phyloP scores from a whole-genome alignment of 2,113 vertebrate genomes.

The Percopsis transmontana region DNA sequence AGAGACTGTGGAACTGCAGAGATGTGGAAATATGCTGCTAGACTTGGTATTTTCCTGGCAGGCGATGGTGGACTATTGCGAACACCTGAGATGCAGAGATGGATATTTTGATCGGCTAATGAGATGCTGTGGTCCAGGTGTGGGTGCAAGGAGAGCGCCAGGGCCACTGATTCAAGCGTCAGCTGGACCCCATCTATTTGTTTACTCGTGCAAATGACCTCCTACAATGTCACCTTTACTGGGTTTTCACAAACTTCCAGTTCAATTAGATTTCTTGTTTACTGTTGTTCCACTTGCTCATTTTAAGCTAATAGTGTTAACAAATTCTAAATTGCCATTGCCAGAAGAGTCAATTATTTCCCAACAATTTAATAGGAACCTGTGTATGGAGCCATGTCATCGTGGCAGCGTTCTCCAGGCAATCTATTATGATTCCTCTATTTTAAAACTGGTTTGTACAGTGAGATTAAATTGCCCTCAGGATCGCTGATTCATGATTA shows the following conservation, averaged over 20 bases:
- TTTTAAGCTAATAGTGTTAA: constrained; percentile 63
- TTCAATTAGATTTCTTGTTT: constrained; percentile 70
- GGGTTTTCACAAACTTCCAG: constrained; percentile 45
- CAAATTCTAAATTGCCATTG: constrained; percentile 52
- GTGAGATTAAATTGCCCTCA: constrained; percentile 41
- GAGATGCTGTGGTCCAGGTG: constrained; percentile 40
- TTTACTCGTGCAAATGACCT: constrained; percentile 67
- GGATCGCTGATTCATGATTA: constrained; percentile 63
- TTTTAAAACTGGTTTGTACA: constrained; percentile 18
- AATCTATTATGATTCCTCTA: constrained; percentile 1
- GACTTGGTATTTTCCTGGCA: constrained; percentile 7
- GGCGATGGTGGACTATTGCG: not conserved
- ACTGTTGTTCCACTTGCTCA: constrained; percentile 44
- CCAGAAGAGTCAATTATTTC: constrained; percentile 46
- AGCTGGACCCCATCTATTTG: constrained; percentile 62
- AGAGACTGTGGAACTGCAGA: constrained; percentile 26
- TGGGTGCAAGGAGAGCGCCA: constrained; percentile 20
- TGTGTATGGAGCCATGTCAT: constrained; percentile 16
- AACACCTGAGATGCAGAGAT: constrained; percentile 35
- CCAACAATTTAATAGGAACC: constrained; percentile 26
- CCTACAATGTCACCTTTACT: constrained; percentile 70
- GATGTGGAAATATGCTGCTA: constrained; percentile 18
- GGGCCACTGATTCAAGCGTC: constrained; percentile 33
- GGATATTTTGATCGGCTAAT: constrained; percentile 46
- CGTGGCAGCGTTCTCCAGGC: not conserved